Base-by-base conservation (phyloP, 2,797 vertebrate species). In the Steatocranus sp. region DNA sequence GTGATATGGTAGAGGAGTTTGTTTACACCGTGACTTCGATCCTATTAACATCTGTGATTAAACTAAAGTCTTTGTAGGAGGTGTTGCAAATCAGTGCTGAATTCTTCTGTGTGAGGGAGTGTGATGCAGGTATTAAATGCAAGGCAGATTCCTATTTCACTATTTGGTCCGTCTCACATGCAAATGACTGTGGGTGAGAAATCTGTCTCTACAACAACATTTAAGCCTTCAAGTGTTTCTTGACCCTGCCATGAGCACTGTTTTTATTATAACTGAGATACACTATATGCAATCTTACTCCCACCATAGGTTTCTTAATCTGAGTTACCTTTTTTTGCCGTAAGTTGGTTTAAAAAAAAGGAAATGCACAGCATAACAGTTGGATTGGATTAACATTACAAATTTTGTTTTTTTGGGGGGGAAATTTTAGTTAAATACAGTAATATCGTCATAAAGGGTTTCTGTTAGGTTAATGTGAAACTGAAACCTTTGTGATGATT, bases 1-100 rank as follows among this genome's bases (percentile, higher is more conserved):
- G 50, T 30, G 7, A 8, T 18, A 43, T 51, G 36, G 36, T n/a
- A 34, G 25, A 25, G 10, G 56, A 15, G 49, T 32, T 23, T 30
- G 43, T 81, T 89, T 76, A 51, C n/a, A 49, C 73, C 11, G 83
- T 85, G 83, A 83, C 75, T 66, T 12, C 3, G 7, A 18, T 81
- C 51, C 27, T 46, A n/a, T 73, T 73, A 73, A 73, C 15, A 48
- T 30, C 25, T 48, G 41, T 43, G 51, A 84, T 81, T 27, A 15
- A 11, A 78, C 38, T 17, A 25, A 68, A 41, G 56, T 14, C 30
- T 32, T 23, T 38, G 73, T 61, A 25, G 74, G 85, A 48, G 36
- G 63, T n/a, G 50, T 20, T 75, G 20, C 58, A 76, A 48, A 80
- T 80, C 70, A 54, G 8, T 6, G 53, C 68, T 63, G 0, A 17